These are phyloP conservation scores for Terrapene triunguis DNA, from an alignment of 2,113 vertebrate genomes.

Conservation along the genomic window DNA sequence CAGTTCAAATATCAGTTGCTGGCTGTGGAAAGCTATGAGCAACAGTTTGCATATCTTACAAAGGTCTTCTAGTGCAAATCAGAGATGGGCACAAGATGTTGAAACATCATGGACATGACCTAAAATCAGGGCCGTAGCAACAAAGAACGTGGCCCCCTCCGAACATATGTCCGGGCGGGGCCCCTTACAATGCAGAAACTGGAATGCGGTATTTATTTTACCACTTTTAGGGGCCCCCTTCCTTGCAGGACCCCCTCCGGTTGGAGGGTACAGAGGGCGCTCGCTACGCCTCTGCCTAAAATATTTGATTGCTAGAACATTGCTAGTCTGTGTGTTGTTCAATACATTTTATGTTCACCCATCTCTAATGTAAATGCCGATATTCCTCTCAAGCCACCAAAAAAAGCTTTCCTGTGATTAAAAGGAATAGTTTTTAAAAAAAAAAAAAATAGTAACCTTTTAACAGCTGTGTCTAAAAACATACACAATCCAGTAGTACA, in stretches of 20 bases:
- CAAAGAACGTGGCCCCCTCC: too few species aligned
- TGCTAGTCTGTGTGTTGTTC: neutral
- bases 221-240: too few species aligned
- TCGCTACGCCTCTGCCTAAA: too few species aligned
- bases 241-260: too few species aligned
- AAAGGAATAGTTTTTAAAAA: constrained; percentile 6
- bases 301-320: neutral
- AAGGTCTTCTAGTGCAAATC: constrained; percentile 31
- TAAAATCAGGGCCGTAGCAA: too few species aligned
- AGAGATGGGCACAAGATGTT: constrained; percentile 4
- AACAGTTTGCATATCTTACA: constrained; percentile 16
- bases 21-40: neutral
- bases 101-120: neutral
- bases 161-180: too few species aligned
- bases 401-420: neutral
- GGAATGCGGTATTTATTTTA: too few species aligned
- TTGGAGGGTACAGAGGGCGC: too few species aligned
- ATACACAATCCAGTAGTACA: neutral
- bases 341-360: neutral
- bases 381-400: constrained; percentile 7
- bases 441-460: neutral
- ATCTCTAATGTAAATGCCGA: neutral
- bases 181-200: too few species aligned
- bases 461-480: neutral
- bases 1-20: constrained; percentile 27